phyloP scores from a whole-genome alignment of 2,113 vertebrate species.

The Anguilla rostrata region DNA sequence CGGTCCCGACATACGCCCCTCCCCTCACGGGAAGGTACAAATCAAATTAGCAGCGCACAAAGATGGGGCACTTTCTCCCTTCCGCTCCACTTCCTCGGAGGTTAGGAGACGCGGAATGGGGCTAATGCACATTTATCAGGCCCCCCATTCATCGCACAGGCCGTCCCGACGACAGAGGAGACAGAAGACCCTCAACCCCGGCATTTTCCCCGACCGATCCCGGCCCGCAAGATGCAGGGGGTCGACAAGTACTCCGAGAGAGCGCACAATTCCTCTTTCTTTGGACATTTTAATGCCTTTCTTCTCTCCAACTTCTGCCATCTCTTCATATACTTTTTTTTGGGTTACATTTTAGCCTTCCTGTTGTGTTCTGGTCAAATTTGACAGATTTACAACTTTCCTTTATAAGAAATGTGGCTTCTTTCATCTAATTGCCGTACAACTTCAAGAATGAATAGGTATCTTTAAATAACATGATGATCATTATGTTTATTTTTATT shows the following conservation, averaged over 20 bases:
- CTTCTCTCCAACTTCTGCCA: too few relatives aligned
- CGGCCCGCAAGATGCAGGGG: constrained; percentile 64
- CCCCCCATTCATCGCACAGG: constrained; percentile 85
- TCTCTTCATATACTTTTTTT: too few relatives aligned
- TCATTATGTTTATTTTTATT: too few relatives aligned
- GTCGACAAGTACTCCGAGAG: constrained; percentile 45
- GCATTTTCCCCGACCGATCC: constrained; percentile 70
- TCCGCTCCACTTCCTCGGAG: constrained; percentile 99
- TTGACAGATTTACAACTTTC: too few relatives aligned
- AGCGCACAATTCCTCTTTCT: too few relatives aligned
- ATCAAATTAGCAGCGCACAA: constrained; percentile 97
- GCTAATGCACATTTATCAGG: constrained; percentile 87
- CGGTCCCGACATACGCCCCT: constrained; percentile 95
- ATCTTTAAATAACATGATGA: too few relatives aligned
- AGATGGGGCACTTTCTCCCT: constrained; percentile 96
- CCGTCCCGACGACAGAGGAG: constrained; percentile 74
- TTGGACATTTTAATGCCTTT: too few relatives aligned
- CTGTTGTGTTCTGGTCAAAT: too few relatives aligned
- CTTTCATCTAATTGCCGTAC: too few relatives aligned
- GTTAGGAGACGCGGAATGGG: constrained; percentile 84
- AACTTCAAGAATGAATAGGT: too few relatives aligned
- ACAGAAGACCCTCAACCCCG: constrained; percentile 78
- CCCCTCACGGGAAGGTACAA: constrained; percentile 95
- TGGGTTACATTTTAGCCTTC: too few relatives aligned
- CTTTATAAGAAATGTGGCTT: too few relatives aligned